Evolutionary conservation across 1,140 invertebrate genomes (phyloP).

Genomic region (Nylanderia fulva): DNA sequence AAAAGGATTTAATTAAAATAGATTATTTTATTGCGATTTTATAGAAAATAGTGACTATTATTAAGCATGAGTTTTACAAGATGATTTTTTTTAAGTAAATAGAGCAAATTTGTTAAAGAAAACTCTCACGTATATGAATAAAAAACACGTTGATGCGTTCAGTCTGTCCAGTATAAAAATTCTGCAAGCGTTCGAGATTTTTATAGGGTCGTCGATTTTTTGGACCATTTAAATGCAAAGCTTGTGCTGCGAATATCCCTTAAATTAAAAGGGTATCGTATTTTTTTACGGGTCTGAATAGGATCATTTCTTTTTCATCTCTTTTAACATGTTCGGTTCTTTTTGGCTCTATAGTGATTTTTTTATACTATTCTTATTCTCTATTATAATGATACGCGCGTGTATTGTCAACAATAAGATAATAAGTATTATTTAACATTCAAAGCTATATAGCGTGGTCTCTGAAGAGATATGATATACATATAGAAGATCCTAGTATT

Average conservation of each 20-base stretch:
- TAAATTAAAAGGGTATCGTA: slow-evolving; percentile 48
- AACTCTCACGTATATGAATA: background rate
- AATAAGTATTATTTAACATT: background rate
- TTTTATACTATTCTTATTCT: background rate
- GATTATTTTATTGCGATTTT: slow-evolving; percentile 15
- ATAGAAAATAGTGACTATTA: background rate
- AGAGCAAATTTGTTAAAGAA: background rate
- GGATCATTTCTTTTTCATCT: slow-evolving; percentile 1
- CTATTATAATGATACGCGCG: background rate
- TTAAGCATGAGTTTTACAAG: background rate
- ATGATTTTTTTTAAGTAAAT: background rate
- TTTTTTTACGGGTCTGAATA: background rate
- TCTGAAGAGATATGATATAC: background rate
- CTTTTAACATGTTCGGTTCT: background rate
- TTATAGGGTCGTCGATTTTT: slow-evolving; percentile 41
- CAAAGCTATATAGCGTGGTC: background rate
- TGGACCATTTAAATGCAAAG: slow-evolving; percentile 52
- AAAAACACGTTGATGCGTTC: slow-evolving; percentile 8
- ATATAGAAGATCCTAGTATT: background rate
- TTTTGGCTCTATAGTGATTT: slow-evolving; percentile 1
- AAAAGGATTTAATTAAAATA: background rate
- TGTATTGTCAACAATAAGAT: background rate
- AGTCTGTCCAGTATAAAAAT: slow-evolving; percentile 10
- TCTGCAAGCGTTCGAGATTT: slow-evolving; percentile 23
- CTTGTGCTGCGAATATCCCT: slow-evolving; percentile 30